These are phyloP conservation scores for Melipona bicolor DNA, from an alignment of 2,888 invertebrate species.

Conservation along the genomic window DNA sequence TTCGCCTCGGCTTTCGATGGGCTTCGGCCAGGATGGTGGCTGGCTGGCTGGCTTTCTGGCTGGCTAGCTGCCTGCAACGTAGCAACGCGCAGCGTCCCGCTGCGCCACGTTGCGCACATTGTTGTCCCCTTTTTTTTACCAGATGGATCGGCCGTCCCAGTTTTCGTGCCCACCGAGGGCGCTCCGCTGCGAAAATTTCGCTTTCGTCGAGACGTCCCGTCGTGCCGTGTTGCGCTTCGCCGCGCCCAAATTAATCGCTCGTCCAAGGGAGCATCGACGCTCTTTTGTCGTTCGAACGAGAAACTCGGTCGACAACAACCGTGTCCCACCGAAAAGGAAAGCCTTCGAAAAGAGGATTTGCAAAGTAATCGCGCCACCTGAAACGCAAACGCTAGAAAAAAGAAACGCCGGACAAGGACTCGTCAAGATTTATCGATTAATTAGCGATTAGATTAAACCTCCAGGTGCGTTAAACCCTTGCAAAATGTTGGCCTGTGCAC, in stretches of 20 bases:
- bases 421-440: constrained; percentile 81
- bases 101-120: constrained; percentile 78
- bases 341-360: not conserved
- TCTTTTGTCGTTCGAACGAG: constrained; percentile 14
- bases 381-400: constrained; percentile 9
- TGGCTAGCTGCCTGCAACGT: constrained; percentile 67
- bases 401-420: constrained; percentile 63
- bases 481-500: constrained; percentile 80
- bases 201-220: constrained; percentile 47
- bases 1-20: constrained; percentile 17
- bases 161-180: constrained; percentile 58
- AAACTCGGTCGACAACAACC: not conserved
- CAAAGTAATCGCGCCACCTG: not conserved
- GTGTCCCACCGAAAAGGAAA: not conserved
- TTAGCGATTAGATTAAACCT: constrained; percentile 82
- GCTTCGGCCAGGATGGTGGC: not conserved
- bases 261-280: constrained; percentile 41
- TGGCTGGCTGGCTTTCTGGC: constrained; percentile 1
- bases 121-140: constrained; percentile 79
- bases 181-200: constrained; percentile 63
- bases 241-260: constrained; percentile 49
- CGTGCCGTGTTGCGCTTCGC: constrained; percentile 44
- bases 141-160: constrained; percentile 66
- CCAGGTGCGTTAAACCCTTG: constrained; percentile 82
- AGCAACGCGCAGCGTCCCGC: constrained; percentile 78